Conservation (phyloP, 2,113 vertebrate genomes). For the Tonatia bakeri region DNA sequence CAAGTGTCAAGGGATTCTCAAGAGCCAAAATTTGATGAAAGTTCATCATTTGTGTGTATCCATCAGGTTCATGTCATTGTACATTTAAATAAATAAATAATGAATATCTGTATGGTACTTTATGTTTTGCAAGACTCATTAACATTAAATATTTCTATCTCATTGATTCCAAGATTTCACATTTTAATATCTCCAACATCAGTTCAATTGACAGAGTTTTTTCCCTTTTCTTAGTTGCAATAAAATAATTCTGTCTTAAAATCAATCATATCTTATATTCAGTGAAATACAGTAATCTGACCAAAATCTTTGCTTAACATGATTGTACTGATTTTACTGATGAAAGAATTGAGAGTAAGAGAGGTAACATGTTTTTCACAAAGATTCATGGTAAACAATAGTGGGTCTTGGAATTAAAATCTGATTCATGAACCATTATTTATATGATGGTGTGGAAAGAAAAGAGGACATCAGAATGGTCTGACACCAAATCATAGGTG, state of each 20-base stretch:
- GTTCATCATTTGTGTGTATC: not conserved
- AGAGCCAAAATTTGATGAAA: not conserved
- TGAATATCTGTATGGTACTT: not conserved
- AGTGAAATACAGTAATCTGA: not conserved
- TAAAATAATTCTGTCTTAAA: not conserved
- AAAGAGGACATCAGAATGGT: not conserved
- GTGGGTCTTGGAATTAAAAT: not conserved
- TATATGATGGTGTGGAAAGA: not conserved
- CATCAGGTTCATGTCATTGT: not conserved
- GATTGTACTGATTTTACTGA: not conserved
- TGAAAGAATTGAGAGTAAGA: not conserved
- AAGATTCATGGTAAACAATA: not conserved
- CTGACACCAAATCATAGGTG: not conserved
- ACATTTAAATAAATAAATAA: not conserved
- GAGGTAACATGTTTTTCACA: not conserved
- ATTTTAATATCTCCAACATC: not conserved
- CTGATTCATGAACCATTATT: not conserved
- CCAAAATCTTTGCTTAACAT: not conserved
- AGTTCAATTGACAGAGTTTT: not conserved
- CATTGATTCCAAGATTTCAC: not conserved
- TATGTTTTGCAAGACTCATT: not conserved
- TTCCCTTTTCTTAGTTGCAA: not conserved
- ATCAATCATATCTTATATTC: not conserved
- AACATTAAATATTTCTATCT: not conserved
- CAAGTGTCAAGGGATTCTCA: not conserved